Conservation (phyloP, 2,113 vertebrate genomes). For the human (Homo sapiens) region DNA sequence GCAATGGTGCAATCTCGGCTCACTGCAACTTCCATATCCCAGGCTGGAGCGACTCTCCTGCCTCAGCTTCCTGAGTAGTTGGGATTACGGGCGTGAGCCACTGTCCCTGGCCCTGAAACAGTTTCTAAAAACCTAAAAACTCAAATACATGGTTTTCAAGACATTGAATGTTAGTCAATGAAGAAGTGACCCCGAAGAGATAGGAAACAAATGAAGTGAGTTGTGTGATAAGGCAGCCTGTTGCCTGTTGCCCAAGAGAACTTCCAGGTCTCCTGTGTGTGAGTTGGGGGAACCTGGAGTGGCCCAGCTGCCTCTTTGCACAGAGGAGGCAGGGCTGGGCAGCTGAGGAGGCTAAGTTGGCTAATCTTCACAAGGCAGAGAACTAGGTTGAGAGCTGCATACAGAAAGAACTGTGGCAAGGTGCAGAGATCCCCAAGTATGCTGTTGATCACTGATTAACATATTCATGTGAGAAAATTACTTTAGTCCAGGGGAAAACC, state of each 20-base stretch:
- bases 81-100: accelerated
- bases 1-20: too few relatives aligned
- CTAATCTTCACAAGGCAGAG: neutral
- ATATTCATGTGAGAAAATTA: neutral
- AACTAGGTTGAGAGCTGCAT: neutral
- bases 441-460: neutral
- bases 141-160: neutral
- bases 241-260: neutral
- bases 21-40: too few relatives aligned
- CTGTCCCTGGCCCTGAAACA: too few relatives aligned
- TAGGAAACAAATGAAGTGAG: neutral
- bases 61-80: too few relatives aligned
- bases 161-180: neutral
- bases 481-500: neutral
- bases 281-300: neutral
- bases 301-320: neutral
- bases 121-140: neutral
- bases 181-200: neutral
- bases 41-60: too few relatives aligned
- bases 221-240: neutral
- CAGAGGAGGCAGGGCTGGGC: neutral
- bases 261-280: neutral
- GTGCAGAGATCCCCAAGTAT: too few relatives aligned
- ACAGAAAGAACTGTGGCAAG: neutral
- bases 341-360: neutral